Evolutionary conservation across 1,140 invertebrate species (phyloP).

Genomic region (Danaus plexippus): DNA sequence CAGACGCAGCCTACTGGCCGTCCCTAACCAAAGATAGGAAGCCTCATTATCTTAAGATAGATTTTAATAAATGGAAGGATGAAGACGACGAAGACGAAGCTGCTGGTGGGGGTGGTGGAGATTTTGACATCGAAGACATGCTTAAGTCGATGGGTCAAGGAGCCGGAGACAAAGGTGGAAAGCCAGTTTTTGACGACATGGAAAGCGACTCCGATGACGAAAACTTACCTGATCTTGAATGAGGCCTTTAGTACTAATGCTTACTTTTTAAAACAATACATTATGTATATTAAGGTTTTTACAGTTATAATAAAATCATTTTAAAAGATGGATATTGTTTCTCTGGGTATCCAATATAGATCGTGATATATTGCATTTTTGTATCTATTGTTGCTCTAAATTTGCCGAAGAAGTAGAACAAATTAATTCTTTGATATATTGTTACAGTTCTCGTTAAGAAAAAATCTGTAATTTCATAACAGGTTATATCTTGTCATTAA

Average conservation of each 20-base stretch:
- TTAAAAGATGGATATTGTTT: slow-evolving; percentile 7
- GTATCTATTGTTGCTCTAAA: too few species aligned
- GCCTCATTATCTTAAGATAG: slow-evolving; percentile 95
- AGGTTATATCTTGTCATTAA: too few species aligned
- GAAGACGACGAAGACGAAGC: slow-evolving; percentile 76
- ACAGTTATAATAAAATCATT: slow-evolving; percentile 64
- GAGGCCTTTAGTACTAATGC: slow-evolving; percentile 39
- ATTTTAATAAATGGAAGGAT: slow-evolving; percentile 98
- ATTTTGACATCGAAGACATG: slow-evolving; percentile 49
- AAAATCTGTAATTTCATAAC: too few species aligned
- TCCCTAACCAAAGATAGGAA: slow-evolving; percentile 90
- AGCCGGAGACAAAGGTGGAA: slow-evolving; percentile 45
- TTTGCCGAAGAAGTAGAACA: too few species aligned
- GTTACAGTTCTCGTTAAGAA: too few species aligned
- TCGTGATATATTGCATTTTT: slow-evolving; percentile 1
- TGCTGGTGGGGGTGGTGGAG: slow-evolving; percentile 31
- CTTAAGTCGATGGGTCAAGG: slow-evolving; percentile 50
- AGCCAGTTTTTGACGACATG: slow-evolving; percentile 60
- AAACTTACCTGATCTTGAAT: slow-evolving; percentile 65
- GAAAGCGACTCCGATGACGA: slow-evolving; percentile 66
- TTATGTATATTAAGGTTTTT: slow-evolving; percentile 66
- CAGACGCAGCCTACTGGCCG: slow-evolving; percentile 87
- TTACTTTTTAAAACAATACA: slow-evolving; percentile 52
- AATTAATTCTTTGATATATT: too few species aligned
- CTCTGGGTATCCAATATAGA: slow-evolving; percentile 2